Conservation (phyloP, 1,140 invertebrate species). For the Drosophila sp. region DNA sequence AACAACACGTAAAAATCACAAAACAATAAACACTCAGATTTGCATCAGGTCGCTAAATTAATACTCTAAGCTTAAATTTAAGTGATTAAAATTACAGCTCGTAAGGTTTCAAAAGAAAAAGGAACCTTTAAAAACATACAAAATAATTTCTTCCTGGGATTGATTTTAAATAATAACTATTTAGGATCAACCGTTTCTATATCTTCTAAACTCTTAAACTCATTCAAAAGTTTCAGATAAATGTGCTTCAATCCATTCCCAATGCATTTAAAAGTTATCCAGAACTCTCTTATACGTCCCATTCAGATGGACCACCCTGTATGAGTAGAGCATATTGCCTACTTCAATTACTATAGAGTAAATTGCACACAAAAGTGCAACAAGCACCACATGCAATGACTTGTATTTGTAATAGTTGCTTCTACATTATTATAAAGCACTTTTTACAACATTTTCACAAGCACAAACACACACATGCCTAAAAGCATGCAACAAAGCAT, state of each 20-base stretch:
- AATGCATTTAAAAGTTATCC: no score
- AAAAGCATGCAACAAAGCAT: slow-evolving; percentile 47
- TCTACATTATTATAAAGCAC: slow-evolving; percentile 46
- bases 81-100: neutral
- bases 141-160: no score
- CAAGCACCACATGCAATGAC: slow-evolving; percentile 26
- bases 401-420: slow-evolving; percentile 47
- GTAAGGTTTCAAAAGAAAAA: no score
- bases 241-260: no score
- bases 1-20: slow-evolving; percentile 15
- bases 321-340: neutral
- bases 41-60: neutral
- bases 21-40: neutral
- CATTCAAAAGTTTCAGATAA: no score
- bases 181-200: no score
- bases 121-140: no score
- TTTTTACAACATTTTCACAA: slow-evolving; percentile 37
- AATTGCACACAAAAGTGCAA: slow-evolving; percentile 19
- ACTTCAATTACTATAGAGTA: neutral
- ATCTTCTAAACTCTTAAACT: no score
- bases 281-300: neutral
- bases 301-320: neutral
- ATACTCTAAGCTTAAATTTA: neutral
- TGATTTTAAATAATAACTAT: no score
- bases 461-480: slow-evolving; percentile 18